Percentiles rank a stretch among this genome's conserved stretches.
Conservation (phyloP, 2,797 vertebrate genomes). For the Smutsia temminckii region DNA sequence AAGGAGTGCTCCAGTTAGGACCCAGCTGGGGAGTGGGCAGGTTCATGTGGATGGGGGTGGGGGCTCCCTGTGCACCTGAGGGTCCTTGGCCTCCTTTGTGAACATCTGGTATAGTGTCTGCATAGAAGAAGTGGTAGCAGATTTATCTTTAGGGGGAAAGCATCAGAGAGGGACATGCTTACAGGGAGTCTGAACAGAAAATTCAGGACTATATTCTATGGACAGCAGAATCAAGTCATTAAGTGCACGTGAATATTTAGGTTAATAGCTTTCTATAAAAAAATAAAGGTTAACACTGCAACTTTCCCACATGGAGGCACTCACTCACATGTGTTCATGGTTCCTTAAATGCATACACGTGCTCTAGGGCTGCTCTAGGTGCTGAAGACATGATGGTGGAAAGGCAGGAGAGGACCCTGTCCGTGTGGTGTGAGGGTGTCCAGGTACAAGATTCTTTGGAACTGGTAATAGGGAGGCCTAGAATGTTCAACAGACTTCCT, state of each 20-base stretch:
- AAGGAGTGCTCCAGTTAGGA: background rate
- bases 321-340: background rate
- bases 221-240: background rate
- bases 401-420: background rate
- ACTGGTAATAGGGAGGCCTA: background rate
- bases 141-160: background rate
- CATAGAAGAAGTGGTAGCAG: background rate
- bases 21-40: background rate
- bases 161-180: background rate
- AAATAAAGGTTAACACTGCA: background rate
- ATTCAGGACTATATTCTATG: background rate
- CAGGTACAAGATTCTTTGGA: background rate
- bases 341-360: background rate
- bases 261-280: background rate
- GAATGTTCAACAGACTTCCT: background rate
- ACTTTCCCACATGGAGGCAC: background rate
- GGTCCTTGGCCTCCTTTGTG: background rate
- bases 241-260: background rate
- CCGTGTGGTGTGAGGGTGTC: fast-evolving
- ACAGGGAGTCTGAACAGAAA: background rate
- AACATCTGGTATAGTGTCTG: background rate
- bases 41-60: background rate
- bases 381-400: background rate
- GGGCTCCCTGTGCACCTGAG: background rate
- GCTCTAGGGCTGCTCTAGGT: background rate